Percentiles rank a stretch among this genome's conserved stretches.
Evolutionary conservation across 2,113 vertebrate species (phyloP).

Genomic region (Mormoops blainvillei): DNA sequence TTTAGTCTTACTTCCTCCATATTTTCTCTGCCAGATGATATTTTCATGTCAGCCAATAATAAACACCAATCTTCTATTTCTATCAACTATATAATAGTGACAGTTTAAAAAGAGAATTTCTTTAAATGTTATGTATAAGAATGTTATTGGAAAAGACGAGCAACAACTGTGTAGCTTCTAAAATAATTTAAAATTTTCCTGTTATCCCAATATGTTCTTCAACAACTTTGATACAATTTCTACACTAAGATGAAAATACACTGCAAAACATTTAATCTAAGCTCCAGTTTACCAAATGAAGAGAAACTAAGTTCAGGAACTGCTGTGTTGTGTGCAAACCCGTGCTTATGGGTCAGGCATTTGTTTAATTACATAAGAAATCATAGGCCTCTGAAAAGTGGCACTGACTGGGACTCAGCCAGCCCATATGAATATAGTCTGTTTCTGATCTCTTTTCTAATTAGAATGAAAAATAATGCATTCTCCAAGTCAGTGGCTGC

Average conservation of each 20-base stretch:
- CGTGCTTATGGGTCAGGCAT: neutral
- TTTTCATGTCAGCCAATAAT: neutral
- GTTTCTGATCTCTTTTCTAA: neutral
- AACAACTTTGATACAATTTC: neutral
- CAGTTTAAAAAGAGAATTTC: neutral
- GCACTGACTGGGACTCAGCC: neutral
- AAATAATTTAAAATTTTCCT: neutral
- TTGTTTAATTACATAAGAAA: neutral
- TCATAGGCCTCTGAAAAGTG: neutral
- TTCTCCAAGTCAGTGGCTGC: neutral
- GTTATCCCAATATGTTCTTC: neutral
- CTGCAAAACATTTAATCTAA: neutral
- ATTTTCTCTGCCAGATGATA: neutral
- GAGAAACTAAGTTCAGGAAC: neutral
- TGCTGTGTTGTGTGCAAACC: neutral
- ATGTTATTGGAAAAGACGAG: neutral
- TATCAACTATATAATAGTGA: neutral
- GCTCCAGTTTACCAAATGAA: conserved; percentile 1
- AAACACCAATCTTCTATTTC: neutral
- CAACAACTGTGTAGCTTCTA: neutral
- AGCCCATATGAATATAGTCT: neutral
- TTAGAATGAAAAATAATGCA: neutral
- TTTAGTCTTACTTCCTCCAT: neutral
- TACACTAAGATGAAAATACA: neutral
- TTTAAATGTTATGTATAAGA: neutral